phyloP scores from a whole-genome alignment of 2,113 vertebrate species.

The Serilophus lunatus region DNA sequence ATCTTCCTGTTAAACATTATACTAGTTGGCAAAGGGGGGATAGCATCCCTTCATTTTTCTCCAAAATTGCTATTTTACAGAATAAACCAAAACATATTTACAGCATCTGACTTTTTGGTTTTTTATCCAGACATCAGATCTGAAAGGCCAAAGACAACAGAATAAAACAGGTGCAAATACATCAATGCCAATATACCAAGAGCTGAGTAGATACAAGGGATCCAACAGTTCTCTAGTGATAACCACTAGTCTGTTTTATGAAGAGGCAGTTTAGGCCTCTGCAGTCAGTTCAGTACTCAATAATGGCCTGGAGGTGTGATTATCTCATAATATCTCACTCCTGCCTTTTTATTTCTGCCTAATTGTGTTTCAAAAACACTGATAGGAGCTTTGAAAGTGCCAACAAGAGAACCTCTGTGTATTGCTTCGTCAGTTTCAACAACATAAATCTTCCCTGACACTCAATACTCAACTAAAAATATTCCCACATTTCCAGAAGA shows the following conservation, averaged over 20 bases:
- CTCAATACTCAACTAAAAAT: background rate
- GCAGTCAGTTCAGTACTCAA: background rate
- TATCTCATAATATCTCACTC: background rate
- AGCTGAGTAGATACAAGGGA: background rate
- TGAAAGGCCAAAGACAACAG: background rate
- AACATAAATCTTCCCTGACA: background rate
- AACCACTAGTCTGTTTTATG: background rate
- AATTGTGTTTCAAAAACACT: background rate
- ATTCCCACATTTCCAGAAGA: background rate
- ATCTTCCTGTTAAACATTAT: background rate
- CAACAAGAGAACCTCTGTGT: background rate
- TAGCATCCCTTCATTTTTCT: background rate
- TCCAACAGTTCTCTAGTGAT: background rate
- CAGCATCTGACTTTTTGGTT: background rate
- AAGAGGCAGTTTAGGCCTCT: background rate
- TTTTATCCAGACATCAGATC: background rate
- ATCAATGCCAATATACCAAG: background rate
- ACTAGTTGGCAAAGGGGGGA: background rate
- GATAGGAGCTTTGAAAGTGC: background rate
- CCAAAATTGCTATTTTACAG: background rate
- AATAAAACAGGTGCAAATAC: background rate
- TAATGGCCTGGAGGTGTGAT: background rate
- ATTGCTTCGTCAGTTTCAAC: background rate
- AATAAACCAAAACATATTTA: background rate
- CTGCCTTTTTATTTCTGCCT: background rate